These are phyloP conservation scores for Penaeus chinensis DNA, from an alignment of 1,140 invertebrate genomes.

Conservation along the genomic window DNA sequence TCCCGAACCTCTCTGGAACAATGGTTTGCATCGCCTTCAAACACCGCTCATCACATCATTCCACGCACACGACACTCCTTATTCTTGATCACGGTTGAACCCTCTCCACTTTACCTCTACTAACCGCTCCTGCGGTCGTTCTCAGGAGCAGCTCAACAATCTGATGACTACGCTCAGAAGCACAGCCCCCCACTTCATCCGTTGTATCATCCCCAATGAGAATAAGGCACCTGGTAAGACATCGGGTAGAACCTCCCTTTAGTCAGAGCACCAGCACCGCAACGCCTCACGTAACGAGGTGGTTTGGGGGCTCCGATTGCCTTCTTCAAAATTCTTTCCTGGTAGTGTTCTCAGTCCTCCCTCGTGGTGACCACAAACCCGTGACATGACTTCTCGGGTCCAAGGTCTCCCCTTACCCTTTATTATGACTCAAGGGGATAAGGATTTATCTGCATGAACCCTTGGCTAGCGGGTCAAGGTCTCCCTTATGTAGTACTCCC, in stretches of 20 bases:
- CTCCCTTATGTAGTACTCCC: too few relatives aligned
- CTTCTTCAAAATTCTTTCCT: too few relatives aligned
- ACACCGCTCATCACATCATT: background rate
- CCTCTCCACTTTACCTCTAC: background rate
- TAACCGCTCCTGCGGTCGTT: slow-evolving; percentile 26
- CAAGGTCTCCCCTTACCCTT: too few relatives aligned
- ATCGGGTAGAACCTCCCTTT: background rate
- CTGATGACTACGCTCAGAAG: slow-evolving; percentile 73
- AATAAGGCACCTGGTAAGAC: slow-evolving; percentile 70
- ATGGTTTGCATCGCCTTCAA: slow-evolving; percentile 22
- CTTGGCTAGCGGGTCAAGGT: too few relatives aligned
- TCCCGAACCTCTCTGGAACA: slow-evolving; percentile 30
- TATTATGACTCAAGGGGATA: too few relatives aligned
- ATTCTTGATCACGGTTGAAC: background rate
- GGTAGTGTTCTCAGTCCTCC: too few relatives aligned
- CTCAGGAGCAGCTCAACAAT: slow-evolving; percentile 70
- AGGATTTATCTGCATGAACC: too few relatives aligned
- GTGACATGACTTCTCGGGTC: too few relatives aligned
- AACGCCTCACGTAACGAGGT: slow-evolving; percentile 34
- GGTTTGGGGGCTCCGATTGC: background rate
- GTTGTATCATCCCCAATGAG: slow-evolving; percentile 79
- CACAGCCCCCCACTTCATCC: slow-evolving; percentile 77
- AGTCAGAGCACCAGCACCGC: background rate
- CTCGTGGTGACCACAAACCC: too few relatives aligned
- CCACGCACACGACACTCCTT: background rate